These are phyloP conservation scores for Hippocampus kuda DNA, from an alignment of 2,797 vertebrate species.

Conservation along the genomic window DNA sequence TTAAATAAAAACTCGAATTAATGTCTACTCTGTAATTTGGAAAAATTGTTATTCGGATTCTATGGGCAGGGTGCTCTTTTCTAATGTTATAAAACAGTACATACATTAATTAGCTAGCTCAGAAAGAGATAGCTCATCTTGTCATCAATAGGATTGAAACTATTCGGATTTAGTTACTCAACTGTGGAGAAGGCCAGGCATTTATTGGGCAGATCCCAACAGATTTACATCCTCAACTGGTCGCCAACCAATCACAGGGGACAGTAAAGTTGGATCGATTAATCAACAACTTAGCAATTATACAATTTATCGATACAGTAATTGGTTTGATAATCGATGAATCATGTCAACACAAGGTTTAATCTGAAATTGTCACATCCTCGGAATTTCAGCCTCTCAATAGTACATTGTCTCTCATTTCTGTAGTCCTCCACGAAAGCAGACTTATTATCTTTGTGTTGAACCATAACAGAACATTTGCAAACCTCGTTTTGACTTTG, in stretches of 20 bases:
- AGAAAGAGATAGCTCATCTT: no score
- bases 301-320: neutral
- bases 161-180: no score
- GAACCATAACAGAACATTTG: no score
- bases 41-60: neutral
- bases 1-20: no score
- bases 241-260: neutral
- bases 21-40: neutral
- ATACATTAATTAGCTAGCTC: neutral
- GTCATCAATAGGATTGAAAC: no score
- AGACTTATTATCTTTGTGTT: neutral
- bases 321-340: neutral
- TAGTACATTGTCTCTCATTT: neutral
- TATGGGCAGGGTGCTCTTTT: neutral
- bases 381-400: neutral
- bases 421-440: neutral
- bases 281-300: no score
- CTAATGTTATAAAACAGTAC: neutral
- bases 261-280: no score
- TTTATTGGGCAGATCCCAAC: neutral
- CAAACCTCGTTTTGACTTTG: no score
- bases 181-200: neutral
- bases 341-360: neutral
- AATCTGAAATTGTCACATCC: no score
- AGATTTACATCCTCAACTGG: neutral